Evolutionary conservation across 2,888 invertebrate genomes (phyloP), one percentile per base, ranked within the genome.

Genomic region (Orthonevra nobilis): DNA sequence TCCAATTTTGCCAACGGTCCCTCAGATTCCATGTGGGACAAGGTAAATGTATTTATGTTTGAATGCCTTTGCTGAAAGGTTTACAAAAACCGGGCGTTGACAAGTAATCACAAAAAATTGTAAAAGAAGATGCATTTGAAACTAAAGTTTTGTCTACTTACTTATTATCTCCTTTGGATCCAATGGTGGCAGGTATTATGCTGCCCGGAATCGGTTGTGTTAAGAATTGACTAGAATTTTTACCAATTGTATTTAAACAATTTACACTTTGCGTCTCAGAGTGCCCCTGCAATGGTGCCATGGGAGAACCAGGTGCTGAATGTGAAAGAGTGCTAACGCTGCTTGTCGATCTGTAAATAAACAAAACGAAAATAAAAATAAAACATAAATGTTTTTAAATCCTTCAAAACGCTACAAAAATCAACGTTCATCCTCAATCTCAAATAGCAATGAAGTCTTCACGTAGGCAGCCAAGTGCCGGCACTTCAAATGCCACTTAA

Each of bases 261-360:
- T 83, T 84, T 83, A 85, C 83, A 84, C 84, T 85, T 79, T 84
- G 84, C 61, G 84, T 68, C 83, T 85, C 84, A 77, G 86, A 83
- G 81, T 86, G 83, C 56, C 85, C 85, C 83, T 85, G 86, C 84
- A 86, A 82, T 84, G 86, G 85, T 85, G 88, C 88, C 88, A 87
- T 86, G 83, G 85, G 85, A 84, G 84, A 83, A 83, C 84, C 81
- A 81, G 84, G 83, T 74, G 84, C 83, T 82, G 85, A 84, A 83
- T 83, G 79, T 63, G 84, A 84, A 79, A 86, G 84, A 77, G 84
- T 83, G 83, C 84, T 86, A 82, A 85, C 85, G 84, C 86, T 87
- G 83, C 83, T 85, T 82, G 86, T 84, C 81, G 87, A 87, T 86
- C 87, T 88, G 82, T 12, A 86, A 83, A 44, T 40, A 68, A 54